Conservation (phyloP, 2,797 vertebrate species). For the Chloroceryle amazona region DNA sequence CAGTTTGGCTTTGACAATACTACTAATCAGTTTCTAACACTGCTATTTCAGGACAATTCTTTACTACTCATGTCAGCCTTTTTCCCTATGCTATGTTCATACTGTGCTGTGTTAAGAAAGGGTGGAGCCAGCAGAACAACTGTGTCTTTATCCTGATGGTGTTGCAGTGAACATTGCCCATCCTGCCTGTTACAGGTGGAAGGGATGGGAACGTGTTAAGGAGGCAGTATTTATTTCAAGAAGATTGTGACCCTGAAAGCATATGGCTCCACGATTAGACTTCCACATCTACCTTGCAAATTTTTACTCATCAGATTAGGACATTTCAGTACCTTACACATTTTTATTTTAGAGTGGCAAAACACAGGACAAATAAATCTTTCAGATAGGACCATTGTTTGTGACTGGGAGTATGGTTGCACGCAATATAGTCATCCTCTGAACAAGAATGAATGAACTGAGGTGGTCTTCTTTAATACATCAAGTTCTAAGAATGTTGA, state of each 20-base stretch:
- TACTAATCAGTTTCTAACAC: background rate
- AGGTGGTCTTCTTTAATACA: background rate
- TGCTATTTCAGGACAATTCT: background rate
- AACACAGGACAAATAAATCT: background rate
- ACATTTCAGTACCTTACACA: background rate
- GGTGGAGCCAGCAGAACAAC: background rate
- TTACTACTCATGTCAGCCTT: background rate
- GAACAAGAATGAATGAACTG: background rate
- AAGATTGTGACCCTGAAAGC: background rate
- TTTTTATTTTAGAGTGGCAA: background rate
- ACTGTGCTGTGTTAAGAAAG: background rate
- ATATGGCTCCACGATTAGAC: background rate
- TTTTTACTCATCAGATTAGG: background rate
- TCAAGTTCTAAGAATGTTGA: background rate
- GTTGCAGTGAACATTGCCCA: background rate
- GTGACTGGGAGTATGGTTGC: background rate
- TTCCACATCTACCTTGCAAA: background rate
- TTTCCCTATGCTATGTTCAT: background rate
- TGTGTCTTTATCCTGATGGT: background rate
- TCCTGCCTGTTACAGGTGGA: accelerated
- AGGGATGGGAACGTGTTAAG: background rate
- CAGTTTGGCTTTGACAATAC: background rate
- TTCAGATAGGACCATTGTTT: background rate
- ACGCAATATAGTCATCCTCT: background rate
- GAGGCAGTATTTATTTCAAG: background rate